Conservation (phyloP, 2,888 invertebrate genomes). For the Drosophila anceps region DNA sequence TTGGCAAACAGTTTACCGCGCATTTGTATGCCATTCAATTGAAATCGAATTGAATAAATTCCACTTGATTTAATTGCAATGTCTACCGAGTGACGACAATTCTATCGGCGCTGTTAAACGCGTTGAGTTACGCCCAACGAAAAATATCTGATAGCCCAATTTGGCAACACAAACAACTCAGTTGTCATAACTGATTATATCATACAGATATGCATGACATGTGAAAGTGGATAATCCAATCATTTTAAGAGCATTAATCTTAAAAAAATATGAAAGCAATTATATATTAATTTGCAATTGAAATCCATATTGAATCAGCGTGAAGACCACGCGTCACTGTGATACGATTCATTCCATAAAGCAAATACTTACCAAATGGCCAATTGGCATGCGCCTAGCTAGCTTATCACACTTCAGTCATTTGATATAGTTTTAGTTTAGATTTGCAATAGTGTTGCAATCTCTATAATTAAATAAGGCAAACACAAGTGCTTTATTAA, state of each 20-base stretch:
- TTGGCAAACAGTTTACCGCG: constrained; percentile 56
- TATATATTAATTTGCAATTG: neutral
- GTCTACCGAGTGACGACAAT: constrained; percentile 68
- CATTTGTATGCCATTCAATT: constrained; percentile 71
- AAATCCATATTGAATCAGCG: neutral
- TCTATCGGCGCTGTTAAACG: constrained; percentile 35
- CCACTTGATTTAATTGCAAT: constrained; percentile 77
- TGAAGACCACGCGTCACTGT: neutral
- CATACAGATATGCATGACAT: neutral
- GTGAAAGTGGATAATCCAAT: constrained; percentile 6
- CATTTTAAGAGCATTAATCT: neutral
- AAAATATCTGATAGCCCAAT: constrained; percentile 37
- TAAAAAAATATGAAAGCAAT: neutral
- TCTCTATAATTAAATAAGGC: neutral
- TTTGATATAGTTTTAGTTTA: too few species aligned
- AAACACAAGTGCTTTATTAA: neutral
- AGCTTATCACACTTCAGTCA: neutral
- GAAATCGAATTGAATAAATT: constrained; percentile 80
- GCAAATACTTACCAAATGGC: neutral
- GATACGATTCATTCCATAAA: neutral
- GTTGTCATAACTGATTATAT: constrained; percentile 12
- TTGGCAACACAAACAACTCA: constrained; percentile 16
- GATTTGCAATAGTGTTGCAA: neutral
- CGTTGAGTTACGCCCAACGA: constrained; percentile 43
- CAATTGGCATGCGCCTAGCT: neutral